These are phyloP conservation scores for Anhinga anhinga DNA, from an alignment of 2,113 vertebrate genomes.

Conservation along the genomic window DNA sequence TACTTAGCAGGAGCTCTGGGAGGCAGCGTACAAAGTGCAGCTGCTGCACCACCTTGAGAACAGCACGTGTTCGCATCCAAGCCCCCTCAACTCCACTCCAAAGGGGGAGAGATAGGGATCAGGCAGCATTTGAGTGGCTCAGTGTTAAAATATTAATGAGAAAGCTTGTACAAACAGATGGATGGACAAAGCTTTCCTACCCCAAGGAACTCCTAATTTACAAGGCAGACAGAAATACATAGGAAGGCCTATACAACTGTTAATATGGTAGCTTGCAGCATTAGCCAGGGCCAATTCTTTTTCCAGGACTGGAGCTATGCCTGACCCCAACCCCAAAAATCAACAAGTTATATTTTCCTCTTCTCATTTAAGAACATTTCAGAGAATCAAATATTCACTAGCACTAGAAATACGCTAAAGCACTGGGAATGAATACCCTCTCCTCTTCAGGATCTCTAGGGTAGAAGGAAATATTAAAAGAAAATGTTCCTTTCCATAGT, in stretches of 20 bases:
- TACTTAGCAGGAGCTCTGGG: background rate
- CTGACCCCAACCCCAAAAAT: background rate
- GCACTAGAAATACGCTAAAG: background rate
- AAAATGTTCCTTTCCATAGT: background rate
- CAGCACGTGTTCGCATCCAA: background rate
- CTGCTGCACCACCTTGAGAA: conserved; percentile 24
- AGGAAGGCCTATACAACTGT: background rate
- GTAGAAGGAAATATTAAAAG: background rate
- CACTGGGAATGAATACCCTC: background rate
- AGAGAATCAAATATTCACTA: background rate
- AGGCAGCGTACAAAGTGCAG: background rate
- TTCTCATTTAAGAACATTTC: background rate
- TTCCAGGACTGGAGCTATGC: background rate
- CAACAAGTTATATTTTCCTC: background rate
- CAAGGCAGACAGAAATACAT: background rate
- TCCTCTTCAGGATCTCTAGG: background rate
- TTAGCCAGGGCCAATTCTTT: background rate
- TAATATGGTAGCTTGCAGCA: background rate
- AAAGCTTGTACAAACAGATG: conserved; percentile 1
- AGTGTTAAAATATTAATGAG: background rate
- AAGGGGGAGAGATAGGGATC: background rate
- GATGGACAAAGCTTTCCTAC: background rate
- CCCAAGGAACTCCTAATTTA: background rate
- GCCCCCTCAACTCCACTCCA: background rate
- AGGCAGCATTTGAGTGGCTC: background rate